phyloP scores from a whole-genome alignment of 2,888 invertebrate genomes.

The Eulithis prunata region DNA sequence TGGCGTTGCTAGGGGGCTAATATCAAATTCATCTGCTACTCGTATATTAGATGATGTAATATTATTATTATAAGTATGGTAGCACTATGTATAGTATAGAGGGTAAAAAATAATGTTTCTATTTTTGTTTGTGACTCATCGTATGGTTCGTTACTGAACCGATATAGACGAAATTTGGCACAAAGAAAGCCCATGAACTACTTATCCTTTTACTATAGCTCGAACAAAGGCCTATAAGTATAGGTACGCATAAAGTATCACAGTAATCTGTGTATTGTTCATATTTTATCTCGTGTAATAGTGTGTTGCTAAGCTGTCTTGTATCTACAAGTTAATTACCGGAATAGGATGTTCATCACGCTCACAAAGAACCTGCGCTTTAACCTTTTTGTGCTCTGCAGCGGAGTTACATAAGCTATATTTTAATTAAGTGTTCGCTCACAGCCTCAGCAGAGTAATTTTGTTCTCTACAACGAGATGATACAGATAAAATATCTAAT shows the following conservation, averaged over 20 bases:
- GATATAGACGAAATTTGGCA: constrained; percentile 31
- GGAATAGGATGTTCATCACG: constrained; percentile 32
- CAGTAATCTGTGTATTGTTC: not conserved
- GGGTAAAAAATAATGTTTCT: not conserved
- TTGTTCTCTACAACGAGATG: constrained; percentile 4
- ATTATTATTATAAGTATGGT: too few relatives aligned
- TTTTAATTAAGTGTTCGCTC: constrained; percentile 17
- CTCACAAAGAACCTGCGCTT: constrained; percentile 9
- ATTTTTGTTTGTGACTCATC: constrained; percentile 17
- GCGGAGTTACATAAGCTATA: not conserved
- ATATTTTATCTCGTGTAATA: not conserved
- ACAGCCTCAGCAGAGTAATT: constrained; percentile 11
- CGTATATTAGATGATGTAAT: too few relatives aligned
- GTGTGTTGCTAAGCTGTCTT: constrained; percentile 6
- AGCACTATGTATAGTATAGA: too few relatives aligned
- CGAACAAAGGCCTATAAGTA: not conserved
- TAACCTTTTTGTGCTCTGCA: too few relatives aligned
- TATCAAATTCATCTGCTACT: too few relatives aligned
- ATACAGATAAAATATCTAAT: too few relatives aligned
- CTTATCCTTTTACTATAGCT: constrained; percentile 28
- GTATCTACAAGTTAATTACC: constrained; percentile 18
- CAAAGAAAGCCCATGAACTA: constrained; percentile 33
- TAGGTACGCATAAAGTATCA: too few relatives aligned
- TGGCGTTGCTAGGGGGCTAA: too few relatives aligned
- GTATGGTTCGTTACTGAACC: constrained; percentile 14